A percentile compares a stretch with the other conserved stretches of the same genome.
Evolutionary conservation across 2,888 invertebrate genomes (phyloP).

Genomic region (Augiades crinisus): DNA sequence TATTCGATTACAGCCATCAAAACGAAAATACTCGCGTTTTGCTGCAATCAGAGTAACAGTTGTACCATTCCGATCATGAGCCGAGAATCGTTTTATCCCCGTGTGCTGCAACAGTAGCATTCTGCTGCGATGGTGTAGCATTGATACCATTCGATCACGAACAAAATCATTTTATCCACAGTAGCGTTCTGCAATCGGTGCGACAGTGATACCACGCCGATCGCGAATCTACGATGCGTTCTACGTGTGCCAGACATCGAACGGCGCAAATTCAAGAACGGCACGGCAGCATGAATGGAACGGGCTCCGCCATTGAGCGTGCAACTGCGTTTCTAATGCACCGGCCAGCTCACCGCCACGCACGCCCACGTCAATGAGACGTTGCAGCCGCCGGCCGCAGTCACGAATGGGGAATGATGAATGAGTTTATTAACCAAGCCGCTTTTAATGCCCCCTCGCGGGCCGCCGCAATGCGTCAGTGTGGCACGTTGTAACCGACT

Average conservation of each 20-base stretch:
- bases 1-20: too few species aligned
- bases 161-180: too few species aligned
- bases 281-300: constrained; percentile 61
- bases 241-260: constrained; percentile 37
- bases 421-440: constrained; percentile 58
- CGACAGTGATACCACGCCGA: too few species aligned
- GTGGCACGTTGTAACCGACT: constrained; percentile 23
- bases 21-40: too few species aligned
- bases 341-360: constrained; percentile 18
- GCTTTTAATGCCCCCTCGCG: constrained; percentile 40
- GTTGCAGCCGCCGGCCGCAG: constrained; percentile 32
- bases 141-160: too few species aligned
- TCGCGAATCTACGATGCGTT: too few species aligned
- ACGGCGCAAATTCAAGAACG: constrained; percentile 49
- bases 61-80: too few species aligned
- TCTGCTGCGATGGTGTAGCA: too few species aligned
- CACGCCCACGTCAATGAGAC: constrained; percentile 31
- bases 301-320: constrained; percentile 57
- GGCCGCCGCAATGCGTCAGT: constrained; percentile 45
- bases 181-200: too few species aligned
- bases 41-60: too few species aligned
- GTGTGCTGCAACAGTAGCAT: too few species aligned
- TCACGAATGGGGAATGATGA: constrained; percentile 53
- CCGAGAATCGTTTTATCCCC: too few species aligned
- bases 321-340: constrained; percentile 27